A percentile compares a stretch with the other conserved stretches of the same genome.
Evolutionary conservation across 2,888 invertebrate genomes (phyloP).

Genomic region (Trichacis sp.): DNA sequence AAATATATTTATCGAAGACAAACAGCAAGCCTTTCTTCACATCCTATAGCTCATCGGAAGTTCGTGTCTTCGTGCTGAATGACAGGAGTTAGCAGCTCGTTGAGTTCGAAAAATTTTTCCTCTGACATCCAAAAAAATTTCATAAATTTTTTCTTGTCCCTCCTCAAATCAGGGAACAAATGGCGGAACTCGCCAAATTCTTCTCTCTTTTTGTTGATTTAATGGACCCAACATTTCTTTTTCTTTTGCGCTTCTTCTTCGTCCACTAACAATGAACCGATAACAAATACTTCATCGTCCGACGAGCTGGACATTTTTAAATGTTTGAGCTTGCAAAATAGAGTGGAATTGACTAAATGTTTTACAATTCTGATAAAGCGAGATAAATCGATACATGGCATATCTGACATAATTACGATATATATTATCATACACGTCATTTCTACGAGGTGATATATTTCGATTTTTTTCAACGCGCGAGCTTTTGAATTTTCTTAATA

Average conservation of each 20-base stretch:
- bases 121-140: background rate
- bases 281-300: too few relatives aligned
- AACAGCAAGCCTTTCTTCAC: background rate
- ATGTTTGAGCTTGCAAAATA: too few relatives aligned
- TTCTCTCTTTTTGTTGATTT: background rate
- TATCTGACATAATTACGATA: too few relatives aligned
- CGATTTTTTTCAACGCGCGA: too few relatives aligned
- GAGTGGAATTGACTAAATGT: too few relatives aligned
- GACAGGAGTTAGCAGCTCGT: background rate
- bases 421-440: too few relatives aligned
- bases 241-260: background rate
- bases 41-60: background rate
- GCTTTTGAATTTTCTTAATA: too few relatives aligned
- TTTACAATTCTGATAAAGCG: too few relatives aligned
- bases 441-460: too few relatives aligned
- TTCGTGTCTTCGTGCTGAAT: background rate
- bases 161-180: background rate
- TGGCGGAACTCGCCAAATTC: background rate
- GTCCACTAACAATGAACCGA: background rate
- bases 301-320: too few relatives aligned
- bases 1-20: background rate
- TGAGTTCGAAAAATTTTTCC: slow-evolving; percentile 1
- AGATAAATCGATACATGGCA: too few relatives aligned
- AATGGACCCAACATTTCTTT: background rate
- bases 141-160: background rate